A percentile compares a stretch with the other conserved stretches of the same genome.
These are phyloP conservation scores for Petrocephalus schoutedeni DNA, from an alignment of 2,797 vertebrate genomes.

Conservation along the genomic window DNA sequence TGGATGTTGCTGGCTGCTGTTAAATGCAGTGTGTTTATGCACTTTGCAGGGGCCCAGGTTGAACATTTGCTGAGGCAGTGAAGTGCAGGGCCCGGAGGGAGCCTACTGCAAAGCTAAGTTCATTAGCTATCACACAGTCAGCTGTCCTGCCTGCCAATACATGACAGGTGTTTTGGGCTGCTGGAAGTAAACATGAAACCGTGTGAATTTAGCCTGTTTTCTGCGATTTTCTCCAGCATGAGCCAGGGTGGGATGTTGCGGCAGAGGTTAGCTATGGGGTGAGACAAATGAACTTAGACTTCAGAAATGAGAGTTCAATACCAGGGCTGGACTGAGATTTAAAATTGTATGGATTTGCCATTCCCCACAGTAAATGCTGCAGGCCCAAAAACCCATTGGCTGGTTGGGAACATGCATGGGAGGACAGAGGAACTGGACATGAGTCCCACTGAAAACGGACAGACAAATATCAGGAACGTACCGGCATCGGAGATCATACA, in stretches of 20 bases:
- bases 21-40: neutral
- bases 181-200: neutral
- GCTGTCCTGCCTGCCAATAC: neutral
- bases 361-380: neutral
- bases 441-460: neutral
- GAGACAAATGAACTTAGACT: neutral
- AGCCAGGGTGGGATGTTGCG: neutral
- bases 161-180: neutral
- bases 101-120: neutral
- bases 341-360: neutral
- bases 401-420: neutral
- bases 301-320: neutral
- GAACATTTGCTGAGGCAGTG: neutral
- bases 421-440: neutral
- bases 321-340: neutral
- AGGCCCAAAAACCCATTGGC: neutral
- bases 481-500: neutral
- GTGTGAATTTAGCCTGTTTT: neutral
- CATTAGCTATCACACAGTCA: slow-evolving; percentile 3
- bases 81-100: neutral
- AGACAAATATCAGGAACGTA: neutral
- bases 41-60: neutral
- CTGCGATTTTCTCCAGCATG: too few relatives aligned
- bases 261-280: neutral
- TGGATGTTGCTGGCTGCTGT: neutral